Evolutionary conservation across 2,797 vertebrate genomes (phyloP).

Genomic region (Sebastiscus tertius): DNA sequence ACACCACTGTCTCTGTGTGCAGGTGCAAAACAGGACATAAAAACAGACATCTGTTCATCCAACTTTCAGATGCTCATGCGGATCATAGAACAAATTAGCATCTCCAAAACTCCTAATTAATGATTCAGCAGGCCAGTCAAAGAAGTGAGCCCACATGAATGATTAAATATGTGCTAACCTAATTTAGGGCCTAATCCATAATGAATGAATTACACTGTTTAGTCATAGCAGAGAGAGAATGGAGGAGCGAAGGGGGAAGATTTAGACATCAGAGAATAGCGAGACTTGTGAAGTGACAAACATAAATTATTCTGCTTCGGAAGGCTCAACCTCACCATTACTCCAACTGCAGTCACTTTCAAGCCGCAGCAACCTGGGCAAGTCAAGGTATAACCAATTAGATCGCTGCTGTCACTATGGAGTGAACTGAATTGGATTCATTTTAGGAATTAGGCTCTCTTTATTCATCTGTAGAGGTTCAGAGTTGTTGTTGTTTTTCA

Average conservation of each 20-base stretch:
- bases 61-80: constrained; percentile 53
- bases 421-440: constrained; percentile 3
- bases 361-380: constrained; percentile 6
- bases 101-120: constrained; percentile 67
- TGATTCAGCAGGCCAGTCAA: constrained; percentile 71
- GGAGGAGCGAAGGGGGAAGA: constrained; percentile 17
- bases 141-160: constrained; percentile 75
- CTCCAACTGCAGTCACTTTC: constrained; percentile 23
- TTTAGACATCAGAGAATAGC: constrained; percentile 44
- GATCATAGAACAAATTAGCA: constrained; percentile 64
- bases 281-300: constrained; percentile 33
- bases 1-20: not conserved
- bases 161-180: constrained; percentile 76
- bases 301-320: constrained; percentile 30
- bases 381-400: constrained; percentile 33
- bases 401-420: constrained; percentile 4
- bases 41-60: constrained; percentile 26
- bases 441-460: constrained; percentile 16
- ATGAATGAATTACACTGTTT: constrained; percentile 72
- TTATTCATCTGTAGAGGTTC: not conserved
- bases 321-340: constrained; percentile 9
- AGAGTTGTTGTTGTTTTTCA: constrained; percentile 16
- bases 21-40: constrained; percentile 12
- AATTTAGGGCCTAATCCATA: constrained; percentile 73
- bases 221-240: constrained; percentile 44